These are phyloP conservation scores for Drosophila auraria DNA, from an alignment of 1,140 invertebrate genomes.

Conservation along the genomic window DNA sequence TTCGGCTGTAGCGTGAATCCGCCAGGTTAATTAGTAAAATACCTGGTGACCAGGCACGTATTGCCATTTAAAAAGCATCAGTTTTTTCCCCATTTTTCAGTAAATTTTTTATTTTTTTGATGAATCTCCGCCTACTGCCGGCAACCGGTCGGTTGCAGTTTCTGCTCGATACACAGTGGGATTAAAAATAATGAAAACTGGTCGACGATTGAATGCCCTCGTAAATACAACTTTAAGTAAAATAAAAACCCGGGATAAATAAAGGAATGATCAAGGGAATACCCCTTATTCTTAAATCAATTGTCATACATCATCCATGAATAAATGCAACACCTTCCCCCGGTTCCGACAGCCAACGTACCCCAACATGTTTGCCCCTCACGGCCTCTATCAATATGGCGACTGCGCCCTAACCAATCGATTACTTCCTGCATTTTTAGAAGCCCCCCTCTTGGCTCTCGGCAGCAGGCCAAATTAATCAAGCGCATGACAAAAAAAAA, in stretches of 20 bases:
- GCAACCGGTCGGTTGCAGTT: constrained; percentile 57
- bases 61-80: constrained; percentile 75
- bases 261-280: not conserved
- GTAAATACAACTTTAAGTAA: too few relatives aligned
- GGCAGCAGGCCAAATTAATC: constrained; percentile 53
- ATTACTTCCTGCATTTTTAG: constrained; percentile 57
- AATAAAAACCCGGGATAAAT: not conserved
- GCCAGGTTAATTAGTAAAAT: constrained; percentile 76
- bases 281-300: not conserved
- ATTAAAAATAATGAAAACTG: constrained; percentile 4
- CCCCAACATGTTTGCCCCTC: constrained; percentile 13
- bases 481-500: constrained; percentile 53
- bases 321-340: not conserved
- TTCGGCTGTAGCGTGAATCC: constrained; percentile 57
- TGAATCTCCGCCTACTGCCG: constrained; percentile 72
- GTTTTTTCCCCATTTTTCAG: constrained; percentile 41
- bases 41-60: constrained; percentile 75
- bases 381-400: constrained; percentile 21
- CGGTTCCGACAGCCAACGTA: constrained; percentile 5
- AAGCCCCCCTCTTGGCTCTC: constrained; percentile 23
- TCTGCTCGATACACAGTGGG: constrained; percentile 21
- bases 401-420: constrained; percentile 43
- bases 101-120: constrained; percentile 38
- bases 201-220: constrained; percentile 27
- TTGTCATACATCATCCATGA: not conserved